Conservation (phyloP, 1,140 invertebrate species). For the Cotesia chilonis region DNA sequence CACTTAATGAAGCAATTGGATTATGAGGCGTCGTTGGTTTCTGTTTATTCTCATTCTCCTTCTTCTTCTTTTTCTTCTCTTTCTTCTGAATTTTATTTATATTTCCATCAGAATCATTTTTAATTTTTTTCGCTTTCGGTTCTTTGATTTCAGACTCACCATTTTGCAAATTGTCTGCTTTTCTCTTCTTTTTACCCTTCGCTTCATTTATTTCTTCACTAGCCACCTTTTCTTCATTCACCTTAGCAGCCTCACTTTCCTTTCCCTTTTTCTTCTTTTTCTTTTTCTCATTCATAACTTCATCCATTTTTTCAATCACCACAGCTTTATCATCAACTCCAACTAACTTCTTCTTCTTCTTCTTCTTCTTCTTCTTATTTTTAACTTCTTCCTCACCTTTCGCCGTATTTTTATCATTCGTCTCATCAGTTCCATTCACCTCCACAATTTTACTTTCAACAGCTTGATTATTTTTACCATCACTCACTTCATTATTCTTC, state of each 20-base stretch:
- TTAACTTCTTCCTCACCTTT: neutral
- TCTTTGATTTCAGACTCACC: neutral
- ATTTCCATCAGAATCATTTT: neutral
- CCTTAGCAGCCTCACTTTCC: no score
- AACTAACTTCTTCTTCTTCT: no score
- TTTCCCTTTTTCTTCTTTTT: no score
- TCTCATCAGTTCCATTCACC: slow-evolving; percentile 23
- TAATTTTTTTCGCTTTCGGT: neutral
- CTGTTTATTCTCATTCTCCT: slow-evolving; percentile 17
- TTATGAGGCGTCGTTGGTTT: slow-evolving; percentile 34
- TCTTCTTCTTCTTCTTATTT: no score
- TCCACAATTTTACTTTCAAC: slow-evolving; percentile 9
- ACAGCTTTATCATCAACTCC: no score
- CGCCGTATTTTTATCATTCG: slow-evolving; percentile 14
- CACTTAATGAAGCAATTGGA: slow-evolving; percentile 68
- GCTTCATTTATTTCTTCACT: no score
- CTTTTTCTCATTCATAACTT: no score
- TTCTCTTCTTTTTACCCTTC: no score
- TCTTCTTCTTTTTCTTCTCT: neutral
- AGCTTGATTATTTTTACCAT: neutral
- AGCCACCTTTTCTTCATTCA: no score
- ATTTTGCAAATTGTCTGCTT: neutral
- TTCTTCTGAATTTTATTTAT: slow-evolving; percentile 16
- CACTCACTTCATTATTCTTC: neutral
- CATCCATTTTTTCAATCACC: no score